These are phyloP conservation scores for Penaeus monodon DNA, from an alignment of 2,888 invertebrate genomes.

Conservation along the genomic window DNA sequence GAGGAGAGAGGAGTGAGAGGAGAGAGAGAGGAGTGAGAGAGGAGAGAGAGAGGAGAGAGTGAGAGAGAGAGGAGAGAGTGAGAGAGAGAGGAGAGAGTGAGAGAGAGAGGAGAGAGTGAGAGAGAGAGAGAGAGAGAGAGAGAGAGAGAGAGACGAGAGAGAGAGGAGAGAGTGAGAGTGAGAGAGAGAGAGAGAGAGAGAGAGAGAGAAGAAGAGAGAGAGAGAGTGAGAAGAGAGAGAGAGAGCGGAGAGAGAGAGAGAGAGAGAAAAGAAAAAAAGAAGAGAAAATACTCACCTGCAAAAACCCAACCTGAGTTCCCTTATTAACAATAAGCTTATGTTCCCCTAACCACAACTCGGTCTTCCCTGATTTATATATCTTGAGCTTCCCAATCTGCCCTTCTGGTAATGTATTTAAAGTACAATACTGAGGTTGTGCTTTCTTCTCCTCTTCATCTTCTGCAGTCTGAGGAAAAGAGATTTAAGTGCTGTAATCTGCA, in stretches of 20 bases:
- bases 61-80: background rate
- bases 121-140: background rate
- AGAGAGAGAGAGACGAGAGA: background rate
- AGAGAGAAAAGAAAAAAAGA: too few relatives aligned
- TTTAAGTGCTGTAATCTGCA: too few relatives aligned
- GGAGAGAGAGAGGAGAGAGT: too few relatives aligned
- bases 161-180: background rate
- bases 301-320: constrained; percentile 59
- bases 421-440: constrained; percentile 35
- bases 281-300: constrained; percentile 48
- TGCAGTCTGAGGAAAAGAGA: background rate
- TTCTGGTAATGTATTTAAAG: constrained; percentile 55
- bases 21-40: background rate
- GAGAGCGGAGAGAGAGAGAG: too few relatives aligned
- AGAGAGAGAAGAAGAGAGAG: background rate
- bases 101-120: background rate
- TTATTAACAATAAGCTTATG: constrained; percentile 47
- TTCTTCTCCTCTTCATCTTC: constrained; percentile 50
- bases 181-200: background rate
- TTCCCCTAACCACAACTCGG: constrained; percentile 57
- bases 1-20: background rate
- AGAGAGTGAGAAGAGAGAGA: background rate
- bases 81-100: background rate
- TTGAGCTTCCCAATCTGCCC: constrained; percentile 52
- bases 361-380: constrained; percentile 57